Conservation (phyloP, 2,888 invertebrate species). For the Apeira syringaria region DNA sequence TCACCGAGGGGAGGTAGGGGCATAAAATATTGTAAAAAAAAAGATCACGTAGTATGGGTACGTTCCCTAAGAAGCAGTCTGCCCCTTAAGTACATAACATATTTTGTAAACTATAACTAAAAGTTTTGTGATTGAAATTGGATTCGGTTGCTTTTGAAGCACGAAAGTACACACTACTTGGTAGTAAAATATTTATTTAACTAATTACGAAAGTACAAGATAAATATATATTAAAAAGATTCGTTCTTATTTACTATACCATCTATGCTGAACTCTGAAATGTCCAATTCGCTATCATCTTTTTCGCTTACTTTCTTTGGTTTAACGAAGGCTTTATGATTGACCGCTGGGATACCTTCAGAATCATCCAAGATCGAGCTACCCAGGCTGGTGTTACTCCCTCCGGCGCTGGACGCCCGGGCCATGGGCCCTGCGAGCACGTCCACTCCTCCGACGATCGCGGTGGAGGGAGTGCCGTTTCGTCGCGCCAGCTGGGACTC, state of each 20-base stretch:
- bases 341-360: slow-evolving; percentile 48
- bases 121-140: no score
- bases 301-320: slow-evolving; percentile 53
- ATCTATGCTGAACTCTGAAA: slow-evolving; percentile 71
- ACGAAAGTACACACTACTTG: no score
- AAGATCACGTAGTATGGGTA: no score
- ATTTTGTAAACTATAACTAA: no score
- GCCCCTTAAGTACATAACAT: no score
- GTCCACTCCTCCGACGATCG: slow-evolving; percentile 64
- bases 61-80: no score
- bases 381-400: slow-evolving; percentile 76
- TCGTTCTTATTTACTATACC: slow-evolving; percentile 54
- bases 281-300: slow-evolving; percentile 72
- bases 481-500: slow-evolving; percentile 77
- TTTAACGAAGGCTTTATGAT: slow-evolving; percentile 53
- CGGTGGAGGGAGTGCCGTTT: slow-evolving; percentile 57
- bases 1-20: no score
- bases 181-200: no score
- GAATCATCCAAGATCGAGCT: slow-evolving; percentile 75
- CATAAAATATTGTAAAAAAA: no score
- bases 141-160: no score
- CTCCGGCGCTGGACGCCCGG: slow-evolving; percentile 58
- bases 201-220: no score
- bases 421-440: slow-evolving; percentile 51
- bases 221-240: no score